phyloP scores from a whole-genome alignment of 2,888 invertebrate genomes.

The Tachina fera region DNA sequence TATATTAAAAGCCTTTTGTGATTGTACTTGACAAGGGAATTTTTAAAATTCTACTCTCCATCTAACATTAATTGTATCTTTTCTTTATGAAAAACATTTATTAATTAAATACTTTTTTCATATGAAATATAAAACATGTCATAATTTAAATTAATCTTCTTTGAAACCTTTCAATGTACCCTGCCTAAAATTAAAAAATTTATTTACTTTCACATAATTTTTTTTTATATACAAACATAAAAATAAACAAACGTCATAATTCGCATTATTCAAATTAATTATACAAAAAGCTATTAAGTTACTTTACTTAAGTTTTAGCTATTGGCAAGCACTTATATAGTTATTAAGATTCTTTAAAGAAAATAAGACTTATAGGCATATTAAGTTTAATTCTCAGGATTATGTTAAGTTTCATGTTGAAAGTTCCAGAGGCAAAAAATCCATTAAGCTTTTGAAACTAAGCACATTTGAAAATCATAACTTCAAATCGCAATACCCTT shows the following conservation, averaged over 20 bases:
- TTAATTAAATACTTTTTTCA: too few relatives aligned
- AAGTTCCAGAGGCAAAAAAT: conserved; percentile 13
- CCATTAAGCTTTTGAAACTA: neutral
- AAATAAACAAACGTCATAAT: neutral
- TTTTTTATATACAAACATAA: conserved; percentile 1
- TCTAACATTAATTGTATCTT: too few relatives aligned
- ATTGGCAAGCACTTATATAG: conserved; percentile 47
- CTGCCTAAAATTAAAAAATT: conserved; percentile 4
- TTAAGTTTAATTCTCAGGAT: conserved; percentile 29
- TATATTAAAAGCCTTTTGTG: too few relatives aligned
- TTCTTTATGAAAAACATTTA: too few relatives aligned
- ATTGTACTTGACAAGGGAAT: too few relatives aligned
- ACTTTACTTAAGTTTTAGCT: neutral
- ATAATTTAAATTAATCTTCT: neutral
- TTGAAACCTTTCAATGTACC: neutral
- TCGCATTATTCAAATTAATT: neutral
- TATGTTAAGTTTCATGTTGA: conserved; percentile 44
- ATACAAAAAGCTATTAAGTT: neutral
- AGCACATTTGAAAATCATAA: conserved; percentile 36
- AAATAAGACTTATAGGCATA: conserved; percentile 48
- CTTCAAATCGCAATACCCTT: neutral
- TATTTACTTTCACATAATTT: neutral
- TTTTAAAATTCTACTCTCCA: too few relatives aligned
- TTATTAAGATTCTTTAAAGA: conserved; percentile 55
- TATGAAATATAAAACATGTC: neutral